Percentiles rank a stretch among this genome's conserved stretches.
These are phyloP conservation scores for Pyrrhia umbra DNA, from an alignment of 2,888 invertebrate species.

Conservation along the genomic window DNA sequence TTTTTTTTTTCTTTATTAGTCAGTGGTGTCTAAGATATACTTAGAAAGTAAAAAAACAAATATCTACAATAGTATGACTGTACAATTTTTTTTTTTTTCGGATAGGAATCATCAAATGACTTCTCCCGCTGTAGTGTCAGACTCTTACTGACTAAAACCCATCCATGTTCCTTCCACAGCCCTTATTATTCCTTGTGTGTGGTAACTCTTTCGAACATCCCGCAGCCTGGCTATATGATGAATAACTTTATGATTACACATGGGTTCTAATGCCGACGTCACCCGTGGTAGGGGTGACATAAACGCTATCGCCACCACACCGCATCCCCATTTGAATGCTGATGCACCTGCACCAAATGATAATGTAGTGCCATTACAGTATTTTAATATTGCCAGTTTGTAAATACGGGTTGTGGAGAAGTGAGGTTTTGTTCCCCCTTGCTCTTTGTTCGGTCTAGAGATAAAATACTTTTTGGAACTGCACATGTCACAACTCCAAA, in stretches of 20 bases:
- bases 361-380: constrained; percentile 64
- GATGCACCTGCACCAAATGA: constrained; percentile 66
- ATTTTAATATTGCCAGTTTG: constrained; percentile 56
- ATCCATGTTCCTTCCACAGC: too few species aligned
- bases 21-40: too few species aligned
- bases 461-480: too few species aligned
- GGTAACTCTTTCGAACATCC: too few species aligned
- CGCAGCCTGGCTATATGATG: too few species aligned
- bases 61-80: neutral
- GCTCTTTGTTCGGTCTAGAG: neutral
- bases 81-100: too few species aligned
- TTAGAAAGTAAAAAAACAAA: neutral
- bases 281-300: constrained; percentile 49
- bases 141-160: too few species aligned
- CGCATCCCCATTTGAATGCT: constrained; percentile 64
- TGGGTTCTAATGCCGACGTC: neutral
- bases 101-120: too few species aligned
- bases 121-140: too few species aligned
- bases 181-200: too few species aligned
- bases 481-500: too few species aligned
- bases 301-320: constrained; percentile 54
- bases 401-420: constrained; percentile 17
- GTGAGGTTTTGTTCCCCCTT: neutral
- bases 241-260: neutral
- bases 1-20: too few species aligned